Evolutionary conservation across 2,113 vertebrate genomes (phyloP).

Genomic region (Cryptotis parvus): DNA sequence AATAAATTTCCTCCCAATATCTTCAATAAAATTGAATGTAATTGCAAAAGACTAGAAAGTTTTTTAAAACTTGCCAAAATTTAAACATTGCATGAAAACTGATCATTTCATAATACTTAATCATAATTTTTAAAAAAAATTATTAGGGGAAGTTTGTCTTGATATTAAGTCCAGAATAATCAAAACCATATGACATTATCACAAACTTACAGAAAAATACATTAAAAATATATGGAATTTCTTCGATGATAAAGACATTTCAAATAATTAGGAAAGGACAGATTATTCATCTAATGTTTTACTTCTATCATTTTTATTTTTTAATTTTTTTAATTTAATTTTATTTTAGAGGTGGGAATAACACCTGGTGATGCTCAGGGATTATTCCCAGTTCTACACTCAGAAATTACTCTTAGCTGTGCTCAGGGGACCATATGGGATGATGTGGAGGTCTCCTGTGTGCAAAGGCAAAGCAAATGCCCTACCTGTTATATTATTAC

Average conservation of each 20-base stretch:
- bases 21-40: background rate
- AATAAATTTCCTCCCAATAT: slow-evolving; percentile 31
- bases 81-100: background rate
- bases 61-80: slow-evolving; percentile 47
- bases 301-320: background rate
- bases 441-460: too few relatives aligned
- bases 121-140: background rate
- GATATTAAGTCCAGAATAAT: background rate
- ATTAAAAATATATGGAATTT: background rate
- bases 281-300: slow-evolving; percentile 24
- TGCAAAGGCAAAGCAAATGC: too few relatives aligned
- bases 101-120: background rate
- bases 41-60: background rate
- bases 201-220: background rate
- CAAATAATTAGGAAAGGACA: background rate
- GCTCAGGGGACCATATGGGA: background rate
- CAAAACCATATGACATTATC: background rate
- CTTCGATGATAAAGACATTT: background rate
- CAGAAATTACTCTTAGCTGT: too few relatives aligned
- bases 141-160: background rate
- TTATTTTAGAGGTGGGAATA: too few relatives aligned
- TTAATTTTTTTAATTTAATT: too few relatives aligned
- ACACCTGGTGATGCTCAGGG: too few relatives aligned
- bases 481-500: too few relatives aligned
- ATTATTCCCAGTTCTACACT: too few relatives aligned